Evolutionary conservation across 1,140 invertebrate species (phyloP).

Genomic region (Trachymyrmex septentrionalis): DNA sequence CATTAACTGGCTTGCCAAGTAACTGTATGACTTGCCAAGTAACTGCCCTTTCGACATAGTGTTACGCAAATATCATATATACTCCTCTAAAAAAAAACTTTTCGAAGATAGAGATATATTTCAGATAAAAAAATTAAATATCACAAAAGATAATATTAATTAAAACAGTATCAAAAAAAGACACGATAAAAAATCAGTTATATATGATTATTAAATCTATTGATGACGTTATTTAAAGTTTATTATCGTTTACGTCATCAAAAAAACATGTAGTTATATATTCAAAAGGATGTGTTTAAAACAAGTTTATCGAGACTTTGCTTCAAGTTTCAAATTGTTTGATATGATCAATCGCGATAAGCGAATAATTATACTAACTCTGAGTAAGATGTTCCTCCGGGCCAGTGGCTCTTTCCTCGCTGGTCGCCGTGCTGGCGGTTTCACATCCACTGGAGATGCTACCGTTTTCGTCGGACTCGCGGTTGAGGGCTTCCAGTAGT

Average conservation of each 20-base stretch:
- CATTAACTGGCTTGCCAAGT: not conserved
- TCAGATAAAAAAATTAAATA: not conserved
- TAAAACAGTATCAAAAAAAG: not conserved
- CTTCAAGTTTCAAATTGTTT: not conserved
- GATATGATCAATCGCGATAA: not conserved
- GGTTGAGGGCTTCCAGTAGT: slow-evolving; percentile 83
- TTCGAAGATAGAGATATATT: not conserved
- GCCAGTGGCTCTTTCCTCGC: slow-evolving; percentile 82
- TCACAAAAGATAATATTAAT: not conserved
- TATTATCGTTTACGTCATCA: not conserved
- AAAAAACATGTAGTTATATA: not conserved
- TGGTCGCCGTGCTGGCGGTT: slow-evolving; percentile 90
- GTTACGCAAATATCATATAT: slow-evolving; percentile 20
- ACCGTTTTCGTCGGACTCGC: slow-evolving; percentile 89
- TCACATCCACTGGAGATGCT: slow-evolving; percentile 93
- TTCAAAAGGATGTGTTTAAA: not conserved
- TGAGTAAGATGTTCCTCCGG: slow-evolving; percentile 72
- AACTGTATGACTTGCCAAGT: slow-evolving; percentile 29
- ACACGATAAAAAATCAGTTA: not conserved
- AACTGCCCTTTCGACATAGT: slow-evolving; percentile 37
- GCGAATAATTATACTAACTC: slow-evolving; percentile 49
- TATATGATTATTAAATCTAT: not conserved
- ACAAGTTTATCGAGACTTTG: not conserved
- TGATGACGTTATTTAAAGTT: too few species aligned
- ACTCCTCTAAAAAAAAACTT: slow-evolving; percentile 3